phyloP scores from a whole-genome alignment of 2,888 invertebrate species.

The Zaprionus lineosus region DNA sequence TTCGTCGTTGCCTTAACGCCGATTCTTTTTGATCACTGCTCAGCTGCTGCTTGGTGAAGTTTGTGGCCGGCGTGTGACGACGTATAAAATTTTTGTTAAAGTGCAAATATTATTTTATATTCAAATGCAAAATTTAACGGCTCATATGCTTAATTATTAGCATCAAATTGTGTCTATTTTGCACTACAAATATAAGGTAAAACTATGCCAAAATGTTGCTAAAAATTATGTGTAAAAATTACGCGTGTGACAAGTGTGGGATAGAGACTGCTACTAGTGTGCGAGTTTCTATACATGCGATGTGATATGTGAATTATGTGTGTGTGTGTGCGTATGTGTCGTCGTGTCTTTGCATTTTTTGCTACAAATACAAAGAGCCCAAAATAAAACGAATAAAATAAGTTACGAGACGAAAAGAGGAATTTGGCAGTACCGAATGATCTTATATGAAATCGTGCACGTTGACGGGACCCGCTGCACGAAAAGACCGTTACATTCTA shows the following conservation, averaged over 20 bases:
- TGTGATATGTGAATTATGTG: slow-evolving; percentile 5
- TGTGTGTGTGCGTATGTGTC: slow-evolving; percentile 40
- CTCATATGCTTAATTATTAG: slow-evolving; percentile 15
- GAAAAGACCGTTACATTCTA: slow-evolving; percentile 37
- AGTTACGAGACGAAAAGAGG: slow-evolving; percentile 3
- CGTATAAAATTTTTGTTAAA: slow-evolving; percentile 45
- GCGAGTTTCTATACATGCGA: slow-evolving; percentile 11
- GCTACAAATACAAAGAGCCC: slow-evolving; percentile 58
- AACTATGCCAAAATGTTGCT: slow-evolving; percentile 22
- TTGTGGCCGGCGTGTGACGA: slow-evolving; percentile 65
- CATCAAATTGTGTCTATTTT: slow-evolving; percentile 13
- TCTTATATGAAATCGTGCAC: slow-evolving; percentile 42
- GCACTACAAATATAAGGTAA: slow-evolving; percentile 44
- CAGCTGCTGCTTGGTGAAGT: slow-evolving; percentile 64
- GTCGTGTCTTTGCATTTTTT: slow-evolving; percentile 76
- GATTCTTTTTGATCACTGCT: slow-evolving; percentile 64
- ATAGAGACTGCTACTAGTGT: slow-evolving; percentile 28
- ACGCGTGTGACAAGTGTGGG: slow-evolving; percentile 73
- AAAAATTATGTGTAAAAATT: slow-evolving; percentile 41
- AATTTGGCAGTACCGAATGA: slow-evolving; percentile 37
- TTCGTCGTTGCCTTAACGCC: slow-evolving; percentile 32
- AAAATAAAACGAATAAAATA: slow-evolving; percentile 4
- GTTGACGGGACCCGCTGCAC: slow-evolving; percentile 5
- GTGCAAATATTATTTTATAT: slow-evolving; percentile 43
- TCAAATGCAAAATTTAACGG: slow-evolving; percentile 29